Evolutionary conservation across 2,888 invertebrate genomes (phyloP), one percentile per base, ranked within the genome.

Genomic region (Drosophila paranaensis): DNA sequence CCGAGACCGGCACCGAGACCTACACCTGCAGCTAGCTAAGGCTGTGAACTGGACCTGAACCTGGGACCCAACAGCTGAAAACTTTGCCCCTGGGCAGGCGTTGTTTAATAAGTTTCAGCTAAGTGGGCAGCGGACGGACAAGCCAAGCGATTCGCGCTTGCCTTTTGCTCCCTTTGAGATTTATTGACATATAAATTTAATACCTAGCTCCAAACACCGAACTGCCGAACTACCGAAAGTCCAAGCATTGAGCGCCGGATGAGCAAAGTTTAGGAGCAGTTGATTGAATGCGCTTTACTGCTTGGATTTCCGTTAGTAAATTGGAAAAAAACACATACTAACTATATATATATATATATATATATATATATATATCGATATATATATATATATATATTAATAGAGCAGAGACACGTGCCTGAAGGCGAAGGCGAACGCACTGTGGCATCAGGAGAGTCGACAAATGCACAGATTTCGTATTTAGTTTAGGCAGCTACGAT

Each of bases 121-220:
- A 50, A 51, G 68, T 50, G 27, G 37, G 20, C 51, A 51, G 51
- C 35, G 51, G 13, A 51, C 35, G 35, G 35, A 20, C 54, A 64
- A 71, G 77, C 68, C 71, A 73, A 73, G 62, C 81, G 79, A 79
- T 71, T 79, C 86, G 74, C 83, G 86, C 74, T 84, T 79, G 83
- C 74, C 86, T 85, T 84, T 85, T 62, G 86, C 75, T 77, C 71
- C 77, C 70, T 35, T 71, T 43, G 71, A 86, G 88, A 84, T 84
- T 84, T 84, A 84, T 84, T 84, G 88, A 86, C 88, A 88, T 82
- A 84, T 84, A 84, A 84, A 84, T 84, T 88, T 88, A 85, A 84
- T 88, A 71, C 74, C 66, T 43, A 46, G 43, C 40, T 64, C 51
- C 48, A 43, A 14, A 2, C 27, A 13, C 5, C 63, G 25, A 58